phyloP scores from a whole-genome alignment of 2,888 invertebrate genomes.

The Lissonota sp. region DNA sequence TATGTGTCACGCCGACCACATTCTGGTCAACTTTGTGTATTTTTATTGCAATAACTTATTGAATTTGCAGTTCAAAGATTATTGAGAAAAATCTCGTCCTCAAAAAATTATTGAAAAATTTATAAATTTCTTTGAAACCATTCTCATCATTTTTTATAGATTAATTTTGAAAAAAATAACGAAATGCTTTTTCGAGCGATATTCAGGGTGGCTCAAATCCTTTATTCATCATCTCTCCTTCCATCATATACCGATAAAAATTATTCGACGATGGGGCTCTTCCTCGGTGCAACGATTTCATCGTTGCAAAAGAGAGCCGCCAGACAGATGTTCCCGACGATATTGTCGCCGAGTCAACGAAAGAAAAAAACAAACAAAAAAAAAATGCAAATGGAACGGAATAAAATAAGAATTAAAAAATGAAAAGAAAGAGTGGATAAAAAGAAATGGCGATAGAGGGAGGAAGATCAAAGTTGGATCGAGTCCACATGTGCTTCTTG shows the following conservation, averaged over 20 bases:
- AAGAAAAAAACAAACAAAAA: conserved; percentile 30
- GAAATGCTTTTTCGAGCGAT: no score
- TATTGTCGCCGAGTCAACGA: conserved; percentile 37
- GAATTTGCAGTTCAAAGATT: no score
- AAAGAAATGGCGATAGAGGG: conserved; percentile 31
- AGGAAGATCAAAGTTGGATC: conserved; percentile 57
- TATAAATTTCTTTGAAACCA: no score
- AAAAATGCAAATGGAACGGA: background rate
- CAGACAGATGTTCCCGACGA: conserved; percentile 46
- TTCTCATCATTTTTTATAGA: no score
- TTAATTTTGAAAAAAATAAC: no score
- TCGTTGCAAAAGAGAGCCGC: conserved; percentile 45
- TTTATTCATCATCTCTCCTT: no score
- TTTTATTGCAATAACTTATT: no score
- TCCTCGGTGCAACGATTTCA: conserved; percentile 1
- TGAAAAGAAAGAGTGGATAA: conserved; percentile 15
- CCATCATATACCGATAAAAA: conserved; percentile 30
- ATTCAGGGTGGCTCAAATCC: no score
- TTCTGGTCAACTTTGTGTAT: no score
- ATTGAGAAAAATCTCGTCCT: no score
- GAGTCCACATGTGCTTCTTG: conserved; percentile 66
- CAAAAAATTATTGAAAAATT: no score
- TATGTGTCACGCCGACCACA: conserved; percentile 51
- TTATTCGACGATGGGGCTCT: conserved; percentile 19
- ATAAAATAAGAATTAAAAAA: conserved; percentile 3